Base-by-base conservation (phyloP, 1,140 invertebrate species). In the Tenebrio molitor region DNA sequence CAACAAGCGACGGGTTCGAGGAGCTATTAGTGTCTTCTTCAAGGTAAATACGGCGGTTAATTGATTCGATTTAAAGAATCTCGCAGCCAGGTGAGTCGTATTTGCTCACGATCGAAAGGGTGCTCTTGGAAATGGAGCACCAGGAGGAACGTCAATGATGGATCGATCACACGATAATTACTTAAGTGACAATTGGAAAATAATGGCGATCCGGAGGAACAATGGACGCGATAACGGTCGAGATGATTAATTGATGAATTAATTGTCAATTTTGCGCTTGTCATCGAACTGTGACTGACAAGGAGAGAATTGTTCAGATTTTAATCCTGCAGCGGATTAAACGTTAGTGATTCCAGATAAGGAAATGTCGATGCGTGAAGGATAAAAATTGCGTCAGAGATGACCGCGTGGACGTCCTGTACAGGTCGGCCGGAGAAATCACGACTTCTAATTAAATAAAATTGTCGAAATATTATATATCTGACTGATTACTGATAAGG, bases 31-130 rank as follows among this genome's bases (percentile, higher is more conserved):
- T 72, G 73, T 50, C 65, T 73, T 73, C 64, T 74, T 76, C 70
- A 76, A 74, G 72, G 70, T 72, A 70, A 76, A 76, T 69, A 74
- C 29, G 14, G 23, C 69, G 68, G 71, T 76, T 76, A 76, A 76
- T 76, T 76, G 75, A 76, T 76, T 73, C 46, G 72, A 74, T 76
- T 76, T 76, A 72, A 74, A 76, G 25, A 58, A 58, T 58, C 50
- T 58, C 50, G n/a, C 5, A 58, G 50, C 0, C 50, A 33, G 50
- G 19, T 58, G 50, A 58, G 3, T 14, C n/a, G 8, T 58, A 29
- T 58, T 58, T 58, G 29, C 50, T 17, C 23, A 58, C 23, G 23
- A 29, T 58, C 29, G 14, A 58, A 58, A 58, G 50, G 50, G 23
- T 10, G 15, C 50, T 29, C 50, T 58, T 58, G 17, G 29, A 58